Base-by-base conservation (phyloP, 2,797 vertebrate species). In the Lerista edwardsae region DNA sequence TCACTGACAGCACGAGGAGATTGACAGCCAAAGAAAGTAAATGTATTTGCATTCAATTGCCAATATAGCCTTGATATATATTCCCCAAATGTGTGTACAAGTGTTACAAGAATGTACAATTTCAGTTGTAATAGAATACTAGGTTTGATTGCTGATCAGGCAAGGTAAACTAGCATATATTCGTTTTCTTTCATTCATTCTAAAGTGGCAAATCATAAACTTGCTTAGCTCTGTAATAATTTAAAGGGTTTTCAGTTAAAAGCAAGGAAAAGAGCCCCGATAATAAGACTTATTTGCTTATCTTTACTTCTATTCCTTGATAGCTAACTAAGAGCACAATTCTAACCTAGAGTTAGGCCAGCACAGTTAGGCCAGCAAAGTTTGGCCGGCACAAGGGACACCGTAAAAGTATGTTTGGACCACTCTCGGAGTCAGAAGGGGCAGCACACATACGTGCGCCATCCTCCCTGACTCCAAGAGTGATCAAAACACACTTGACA, bases 1-100 rank as follows among this genome's bases (percentile, higher is more conserved):
- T 90, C 0, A 0, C 3, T 27, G 39, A 84, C 85, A 31, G 76
- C 4, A 31, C 61, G 59, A 88, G 92, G 88, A 92, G 89, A 3
- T 1, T 7, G 0, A 12, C 83, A 44, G 86, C 85, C 59, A 87
- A 91, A 82, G 94, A 95, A 68, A 79, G 97, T 97, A 89, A 96
- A 93, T 94, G 55, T 81, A 8, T 83, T 86, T 94, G 59, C 79
- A 3, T 77, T 87, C 57, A 31, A 0, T 76, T 81, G 23, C 85
- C 88, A 0, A 23, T 86, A 41, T 12, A 34, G 23, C 82, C 85
- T 67, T 78, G 23, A 81, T 34, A 21, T 83, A 87, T 85, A 83
- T 59, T 86, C 34, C 83, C 72, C 23, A 69, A 57, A 27, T 61
- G 15, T 69, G 39, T 14, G 39, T 59, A 47, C 31, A 81, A 51